phyloP scores from a whole-genome alignment of 2,888 invertebrate genomes.

The Antitype chi region DNA sequence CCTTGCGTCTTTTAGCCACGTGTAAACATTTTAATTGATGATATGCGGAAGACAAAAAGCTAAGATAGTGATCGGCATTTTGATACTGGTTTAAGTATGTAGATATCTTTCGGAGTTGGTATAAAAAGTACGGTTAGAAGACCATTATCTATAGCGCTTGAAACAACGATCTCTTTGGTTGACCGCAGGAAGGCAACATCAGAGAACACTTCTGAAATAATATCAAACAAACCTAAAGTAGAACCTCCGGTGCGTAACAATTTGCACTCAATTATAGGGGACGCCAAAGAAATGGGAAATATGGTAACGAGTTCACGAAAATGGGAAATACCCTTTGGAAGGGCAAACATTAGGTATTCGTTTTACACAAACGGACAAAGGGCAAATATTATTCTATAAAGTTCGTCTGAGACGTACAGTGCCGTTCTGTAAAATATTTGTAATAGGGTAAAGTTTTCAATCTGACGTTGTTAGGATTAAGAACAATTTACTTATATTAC shows the following conservation, averaged over 20 bases:
- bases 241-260: constrained; percentile 59
- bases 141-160: constrained; percentile 61
- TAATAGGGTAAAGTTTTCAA: constrained; percentile 37
- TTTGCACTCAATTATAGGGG: constrained; percentile 67
- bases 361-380: constrained; percentile 50
- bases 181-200: constrained; percentile 25
- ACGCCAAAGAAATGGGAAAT: constrained; percentile 68
- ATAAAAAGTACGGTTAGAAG: constrained; percentile 53
- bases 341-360: constrained; percentile 42
- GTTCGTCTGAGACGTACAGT: constrained; percentile 16
- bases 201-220: constrained; percentile 30
- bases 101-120: constrained; percentile 68
- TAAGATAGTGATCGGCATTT: constrained; percentile 79
- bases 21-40: constrained; percentile 90
- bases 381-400: constrained; percentile 37
- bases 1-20: constrained; percentile 87
- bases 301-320: constrained; percentile 62
- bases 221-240: constrained; percentile 54
- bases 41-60: constrained; percentile 87
- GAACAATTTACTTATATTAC: constrained; percentile 39
- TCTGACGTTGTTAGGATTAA: constrained; percentile 28
- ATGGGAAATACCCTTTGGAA: constrained; percentile 55
- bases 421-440: constrained; percentile 41
- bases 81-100: constrained; percentile 73
- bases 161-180: constrained; percentile 42